Base-by-base conservation (phyloP, 2,797 vertebrate species). In the Epinephelus malabaricus region DNA sequence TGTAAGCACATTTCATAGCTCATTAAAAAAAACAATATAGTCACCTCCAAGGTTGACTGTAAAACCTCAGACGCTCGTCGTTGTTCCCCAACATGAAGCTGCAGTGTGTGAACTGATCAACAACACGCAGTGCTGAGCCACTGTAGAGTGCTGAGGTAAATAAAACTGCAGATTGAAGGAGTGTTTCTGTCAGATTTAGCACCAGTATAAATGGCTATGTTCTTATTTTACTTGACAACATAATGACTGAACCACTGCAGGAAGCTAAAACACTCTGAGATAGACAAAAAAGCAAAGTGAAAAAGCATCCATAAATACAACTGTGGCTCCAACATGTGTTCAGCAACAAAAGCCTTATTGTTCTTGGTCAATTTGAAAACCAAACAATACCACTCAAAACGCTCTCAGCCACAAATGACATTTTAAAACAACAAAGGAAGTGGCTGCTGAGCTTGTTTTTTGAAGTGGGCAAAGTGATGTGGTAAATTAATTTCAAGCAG, bases 1-100 rank as follows among this genome's bases (percentile, higher is more conserved):
- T 82, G 84, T 82, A 82, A 86, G 84, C 86, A 86, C 47, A 83
- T 86, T 84, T 84, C 51, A 63, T 71, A 58, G 46, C 79, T 88
- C 73, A 78, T 89, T 86, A 83, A 82, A 77, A 73, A 63, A 69
- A 69, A 60, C 73, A 77, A 63, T 61, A 23, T 3, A 8, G 55
- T 72, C 59, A 18, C 73, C 58, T 79, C 49, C 69, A 65, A 76
- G 73, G 81, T 40, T 73, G 75, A 62, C 49, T 19, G 14, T 30
- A 43, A 60, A 49, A 61, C 53, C 27, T 63, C 45, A 49, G 45
- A 71, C 5, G 46, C 46, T 76, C 69, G 54, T 78, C 79, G 61
- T 83, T 62, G 7, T 71, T 74, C 69, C 56, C 25, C 21, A 45
- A 51, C 70, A 49, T 34, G 61, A 73, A 77, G 64, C 71, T 15